Evolutionary conservation across 2,113 vertebrate genomes (phyloP).

Genomic region (Hystrix brachyura): DNA sequence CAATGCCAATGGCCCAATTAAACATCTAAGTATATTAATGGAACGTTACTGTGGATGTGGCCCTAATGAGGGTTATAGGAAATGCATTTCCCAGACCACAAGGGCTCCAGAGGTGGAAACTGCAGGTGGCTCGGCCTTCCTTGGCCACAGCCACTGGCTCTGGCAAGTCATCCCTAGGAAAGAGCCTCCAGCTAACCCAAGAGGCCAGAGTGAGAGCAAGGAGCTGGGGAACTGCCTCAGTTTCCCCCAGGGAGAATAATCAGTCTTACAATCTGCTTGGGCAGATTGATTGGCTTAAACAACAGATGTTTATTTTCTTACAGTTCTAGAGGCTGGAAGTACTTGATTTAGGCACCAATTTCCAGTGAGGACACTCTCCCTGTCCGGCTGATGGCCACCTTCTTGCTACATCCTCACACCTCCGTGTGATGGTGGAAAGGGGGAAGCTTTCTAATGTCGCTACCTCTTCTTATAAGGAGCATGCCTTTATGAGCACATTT

Average conservation of each 20-base stretch:
- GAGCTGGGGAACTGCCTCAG: not conserved
- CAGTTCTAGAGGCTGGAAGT: not conserved
- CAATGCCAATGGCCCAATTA: conserved; percentile 68
- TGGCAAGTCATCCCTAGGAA: not conserved
- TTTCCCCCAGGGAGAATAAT: not conserved
- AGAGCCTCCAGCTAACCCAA: not conserved
- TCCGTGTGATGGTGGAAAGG: not conserved
- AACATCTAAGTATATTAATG: conserved; percentile 69
- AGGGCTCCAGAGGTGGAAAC: not conserved
- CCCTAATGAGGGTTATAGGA: conserved; percentile 49
- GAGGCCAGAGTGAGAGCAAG: not conserved
- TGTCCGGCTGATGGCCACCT: not conserved
- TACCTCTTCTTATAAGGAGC: not conserved
- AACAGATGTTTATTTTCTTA: not conserved
- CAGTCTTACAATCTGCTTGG: not conserved
- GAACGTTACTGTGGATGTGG: not conserved
- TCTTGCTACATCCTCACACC: not conserved
- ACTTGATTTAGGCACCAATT: not conserved
- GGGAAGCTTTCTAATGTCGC: no score
- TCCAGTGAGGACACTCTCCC: not conserved
- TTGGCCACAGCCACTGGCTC: not conserved
- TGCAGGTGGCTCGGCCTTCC: not conserved
- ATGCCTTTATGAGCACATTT: not conserved
- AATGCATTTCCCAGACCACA: not conserved
- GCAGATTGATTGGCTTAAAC: not conserved